Evolutionary conservation across 2,113 vertebrate species (phyloP), one percentile per base, ranked within the genome.

Genomic region (Clarias gariepinus): DNA sequence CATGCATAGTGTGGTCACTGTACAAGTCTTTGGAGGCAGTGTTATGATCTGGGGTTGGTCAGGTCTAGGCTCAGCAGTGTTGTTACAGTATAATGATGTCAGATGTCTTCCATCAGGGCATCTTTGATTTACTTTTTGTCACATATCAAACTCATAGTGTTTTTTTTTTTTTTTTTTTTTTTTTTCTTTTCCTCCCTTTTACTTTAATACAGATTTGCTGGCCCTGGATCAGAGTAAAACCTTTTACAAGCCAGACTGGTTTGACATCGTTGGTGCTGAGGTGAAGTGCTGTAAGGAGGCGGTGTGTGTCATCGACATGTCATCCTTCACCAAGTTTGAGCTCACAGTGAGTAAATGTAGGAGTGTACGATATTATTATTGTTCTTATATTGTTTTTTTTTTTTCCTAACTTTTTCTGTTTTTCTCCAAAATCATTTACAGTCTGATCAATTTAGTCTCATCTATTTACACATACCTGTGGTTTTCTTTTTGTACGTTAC

Each of bases 191-290:
- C 9, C 9, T n/a, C 28, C 7, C 66, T 2, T 30, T 25, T 55
- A 7, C 74, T 78, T 78, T 18, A 28, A 55, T 10, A 18, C 82
- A 99, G 98, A 99, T 91, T 94, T 99, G 81, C 93, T 99, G 89
- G 95, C 97, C 81, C 92, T 99, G 91, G 98, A 98, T 87, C 97
- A 97, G 93, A 99, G 98, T 93, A 99, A 99, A 92, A 99, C 98
- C 36, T 99, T 99, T 93, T 99, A 99, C 89, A 99, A 99, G 90
- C 98, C 98, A 0, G 97, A 99, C 90, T 99, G 98, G 98, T 99
- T 99, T 92, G 98, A 99, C 89, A 98, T 99, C 0, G 98, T 99
- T 69, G 97, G 97, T 60, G 94, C 96, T 0, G 98, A 99, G 93
- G 98, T 99, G 87, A 98, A 98, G 92, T 99, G 98, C 95, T 99